Evolutionary conservation across 37 sponge, comb jelly and placozoan species (phyloP), one percentile per base, ranked within the genome.

Genomic region (Dysidea cf. avara): DNA sequence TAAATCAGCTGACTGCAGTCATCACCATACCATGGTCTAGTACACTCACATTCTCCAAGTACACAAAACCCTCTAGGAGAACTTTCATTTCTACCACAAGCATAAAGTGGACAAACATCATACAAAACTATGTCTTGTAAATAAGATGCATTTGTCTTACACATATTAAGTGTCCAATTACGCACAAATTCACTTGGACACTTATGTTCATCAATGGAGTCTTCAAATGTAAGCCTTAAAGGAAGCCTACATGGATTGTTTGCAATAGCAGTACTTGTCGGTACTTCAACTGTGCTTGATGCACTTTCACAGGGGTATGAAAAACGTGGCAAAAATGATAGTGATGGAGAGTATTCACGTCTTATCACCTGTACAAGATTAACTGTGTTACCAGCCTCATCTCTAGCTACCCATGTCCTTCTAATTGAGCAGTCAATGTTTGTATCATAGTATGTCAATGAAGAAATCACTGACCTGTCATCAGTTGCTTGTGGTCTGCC

Each of bases 11-110:
- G 51, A 59, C 32, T 43, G 51, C 75, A 74, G 32, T 74, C 51
- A 1, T 46, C 33, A 14, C 75, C 75, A 59, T 21, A 46, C 75
- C 75, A 74, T 39, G 75, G 75, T 1, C 51, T 61, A 60, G 39
- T 74, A 60, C 75, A 74, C 20, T 2, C 2, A 47, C 75, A 74
- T 18, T 39, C 13, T 39, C 75, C 75, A 25, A 61, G 29, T 0
- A 29, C 7, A 26, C 75, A 74, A 3, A 46, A 28, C 9, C 75
- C 75, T 20, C 51, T 26, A 2, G 75, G 75, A 17, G 47, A 11
- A n/a, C 33, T 47, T 48, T 74, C 75, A 74, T 74, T 74, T 46
- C 75, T 59, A 31, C 75, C 75, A 60, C 75, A 74, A 43, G 75
- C 75, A 61, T 74, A 46, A n/a, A n/a, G n/a, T n/a, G n/a, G n/a